phyloP scores from a whole-genome alignment of 2,113 vertebrate species.

The Paraplagusia blochii region DNA sequence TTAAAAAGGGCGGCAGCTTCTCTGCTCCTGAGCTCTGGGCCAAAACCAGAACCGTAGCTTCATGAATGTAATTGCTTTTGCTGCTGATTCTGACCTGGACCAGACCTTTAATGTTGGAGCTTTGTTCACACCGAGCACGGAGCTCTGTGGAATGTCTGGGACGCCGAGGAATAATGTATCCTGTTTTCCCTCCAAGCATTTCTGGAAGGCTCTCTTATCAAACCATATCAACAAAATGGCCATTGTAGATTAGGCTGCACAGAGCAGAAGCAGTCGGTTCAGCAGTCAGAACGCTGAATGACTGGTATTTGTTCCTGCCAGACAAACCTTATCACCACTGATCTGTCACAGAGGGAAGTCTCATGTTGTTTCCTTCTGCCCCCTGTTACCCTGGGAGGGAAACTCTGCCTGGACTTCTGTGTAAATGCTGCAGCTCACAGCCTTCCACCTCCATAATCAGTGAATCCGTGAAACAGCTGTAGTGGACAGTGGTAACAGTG shows the following conservation, averaged over 20 bases:
- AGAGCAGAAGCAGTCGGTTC: constrained; percentile 9
- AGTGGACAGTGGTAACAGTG: too few species aligned
- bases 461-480: constrained; percentile 47
- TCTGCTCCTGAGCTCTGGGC: constrained; percentile 8
- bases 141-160: constrained; percentile 29
- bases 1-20: constrained; percentile 35
- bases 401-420: constrained; percentile 21
- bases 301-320: constrained; percentile 37
- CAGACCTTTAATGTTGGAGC: constrained; percentile 34
- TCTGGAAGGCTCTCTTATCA: constrained; percentile 26
- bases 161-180: constrained; percentile 16
- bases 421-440: constrained; percentile 31
- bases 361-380: constrained; percentile 35
- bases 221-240: constrained; percentile 37
- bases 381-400: constrained; percentile 49
- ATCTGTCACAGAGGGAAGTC: constrained; percentile 44
- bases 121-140: constrained; percentile 2
- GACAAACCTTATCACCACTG: constrained; percentile 36
- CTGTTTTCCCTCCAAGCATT: constrained; percentile 15
- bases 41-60: constrained; percentile 35
- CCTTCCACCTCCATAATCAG: constrained; percentile 47
- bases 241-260: constrained; percentile 33
- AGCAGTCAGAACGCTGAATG: constrained; percentile 13
- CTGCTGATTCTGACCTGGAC: constrained; percentile 43
- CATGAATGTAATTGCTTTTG: constrained; percentile 37